Evolutionary conservation across 2,888 invertebrate species (phyloP), one percentile per base, ranked within the genome.

Genomic region (Nyleta sp.): DNA sequence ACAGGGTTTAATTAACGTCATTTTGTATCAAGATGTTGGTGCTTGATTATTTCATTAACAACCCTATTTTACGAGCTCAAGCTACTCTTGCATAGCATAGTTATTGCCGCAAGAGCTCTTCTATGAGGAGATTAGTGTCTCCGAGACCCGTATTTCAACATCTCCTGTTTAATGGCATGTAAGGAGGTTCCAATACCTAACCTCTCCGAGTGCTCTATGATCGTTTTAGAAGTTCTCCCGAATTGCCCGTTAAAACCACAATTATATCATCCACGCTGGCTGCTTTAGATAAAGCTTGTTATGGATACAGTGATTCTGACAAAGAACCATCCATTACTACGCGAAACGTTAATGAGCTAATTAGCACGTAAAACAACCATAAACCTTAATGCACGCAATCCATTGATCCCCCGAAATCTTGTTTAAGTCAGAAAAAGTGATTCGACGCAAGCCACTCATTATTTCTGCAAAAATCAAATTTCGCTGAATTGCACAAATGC

Each of bases 41-140:
- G 65, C 67, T 77, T 65, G 72, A 72, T 77, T 77, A 67, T 72
- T 72, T 77, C 65, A 67, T 77, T 77, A 77, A 67, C 77, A 72
- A 55, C 67, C 60, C 70, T 53, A 67, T 55, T 71, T 77, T 67
- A 71, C 50, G 64, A 70, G 62, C 62, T 28, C 33, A 18, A 65
- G 67, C 67, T 53, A 42, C 53, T 67, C 67, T 52, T 53, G 53
- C 71, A 52, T 50, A 13, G 48, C 53, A 59, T 31, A 59, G 65
- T 77, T 77, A 77, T 71, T 67, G 67, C 76, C 53, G 53, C 60
- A 53, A 72, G 60, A 77, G 55, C 71, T 42, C 60, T 67, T 67
- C 71, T 53, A 67, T 33, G 67, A 62, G 72, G 50, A 68, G 72
- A 78, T 78, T 78, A 72, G 62, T 72, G 67, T 78, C 68, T 57